These are phyloP conservation scores for Drosophila sp. DNA, from an alignment of 1,140 invertebrate genomes.

Conservation along the genomic window DNA sequence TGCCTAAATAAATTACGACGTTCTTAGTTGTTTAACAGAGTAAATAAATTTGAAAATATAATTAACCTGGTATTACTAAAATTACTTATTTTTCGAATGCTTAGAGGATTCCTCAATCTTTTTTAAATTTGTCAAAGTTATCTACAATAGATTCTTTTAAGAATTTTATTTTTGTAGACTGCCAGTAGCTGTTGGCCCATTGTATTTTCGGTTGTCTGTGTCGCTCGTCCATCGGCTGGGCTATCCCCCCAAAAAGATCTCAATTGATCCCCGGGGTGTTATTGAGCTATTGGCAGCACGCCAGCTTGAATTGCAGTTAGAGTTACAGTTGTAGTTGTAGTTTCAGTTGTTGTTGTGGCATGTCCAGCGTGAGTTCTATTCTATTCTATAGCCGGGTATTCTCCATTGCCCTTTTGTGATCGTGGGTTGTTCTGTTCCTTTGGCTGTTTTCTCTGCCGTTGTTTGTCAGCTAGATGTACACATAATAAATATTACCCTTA, in stretches of 20 bases:
- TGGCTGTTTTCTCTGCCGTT: slow-evolving; percentile 39
- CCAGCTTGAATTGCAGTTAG: slow-evolving; percentile 37
- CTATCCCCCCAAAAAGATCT: slow-evolving; percentile 77
- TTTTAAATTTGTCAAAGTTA: too few relatives aligned
- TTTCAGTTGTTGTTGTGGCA: neutral
- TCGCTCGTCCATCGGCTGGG: slow-evolving; percentile 16
- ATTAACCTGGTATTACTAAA: too few relatives aligned
- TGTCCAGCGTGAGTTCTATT: slow-evolving; percentile 1
- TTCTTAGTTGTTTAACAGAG: too few relatives aligned
- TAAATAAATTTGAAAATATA: too few relatives aligned
- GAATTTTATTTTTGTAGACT: neutral
- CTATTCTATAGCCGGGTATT: neutral
- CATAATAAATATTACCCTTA: slow-evolving; percentile 78
- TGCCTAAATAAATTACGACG: too few relatives aligned
- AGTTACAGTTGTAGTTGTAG: neutral
- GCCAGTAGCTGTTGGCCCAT: neutral
- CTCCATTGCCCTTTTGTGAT: slow-evolving; percentile 27
- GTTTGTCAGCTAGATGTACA: slow-evolving; percentile 67
- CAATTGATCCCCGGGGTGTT: slow-evolving; percentile 79
- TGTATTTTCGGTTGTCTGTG: slow-evolving; percentile 20
- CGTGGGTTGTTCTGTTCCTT: slow-evolving; percentile 33
- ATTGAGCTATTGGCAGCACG: slow-evolving; percentile 78
- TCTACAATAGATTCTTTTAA: too few relatives aligned
- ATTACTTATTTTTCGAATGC: too few relatives aligned
- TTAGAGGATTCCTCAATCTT: too few relatives aligned